A percentile compares a stretch with the other conserved stretches of the same genome.
phyloP scores from a whole-genome alignment of 2,888 invertebrate species.

The Ganaspis brasiliensis region DNA sequence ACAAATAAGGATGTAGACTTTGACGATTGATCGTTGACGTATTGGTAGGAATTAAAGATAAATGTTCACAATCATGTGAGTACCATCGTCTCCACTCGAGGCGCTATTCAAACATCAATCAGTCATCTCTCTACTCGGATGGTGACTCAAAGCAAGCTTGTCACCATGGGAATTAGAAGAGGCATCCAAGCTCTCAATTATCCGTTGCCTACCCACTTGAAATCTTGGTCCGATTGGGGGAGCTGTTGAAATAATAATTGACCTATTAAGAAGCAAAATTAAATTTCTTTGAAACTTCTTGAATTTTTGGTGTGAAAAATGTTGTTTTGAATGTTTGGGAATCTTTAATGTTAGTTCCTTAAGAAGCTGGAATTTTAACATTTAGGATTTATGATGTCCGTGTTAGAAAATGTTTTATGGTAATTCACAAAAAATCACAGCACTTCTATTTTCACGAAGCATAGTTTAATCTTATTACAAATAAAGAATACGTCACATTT shows the following conservation, averaged over 20 bases:
- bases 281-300: neutral
- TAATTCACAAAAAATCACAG: no score
- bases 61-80: constrained; percentile 34
- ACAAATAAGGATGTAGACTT: constrained; percentile 16
- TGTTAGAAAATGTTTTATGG: no score
- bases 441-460: no score
- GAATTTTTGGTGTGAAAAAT: no score
- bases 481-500: no score
- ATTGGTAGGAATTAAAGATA: constrained; percentile 14
- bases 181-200: constrained; percentile 70
- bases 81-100: constrained; percentile 34
- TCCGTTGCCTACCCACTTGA: constrained; percentile 60
- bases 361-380: no score
- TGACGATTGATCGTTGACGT: neutral
- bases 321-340: no score
- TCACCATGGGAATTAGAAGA: constrained; percentile 71
- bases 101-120: constrained; percentile 66
- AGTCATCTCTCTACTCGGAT: constrained; percentile 65
- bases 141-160: constrained; percentile 66
- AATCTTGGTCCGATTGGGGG: constrained; percentile 47
- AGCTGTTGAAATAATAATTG: constrained; percentile 11
- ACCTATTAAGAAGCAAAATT: constrained; percentile 2
- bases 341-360: no score
- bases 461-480: no score
- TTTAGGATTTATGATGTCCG: no score